These are phyloP conservation scores for Chalcis sispes DNA, from an alignment of 2,888 invertebrate species.

Conservation along the genomic window DNA sequence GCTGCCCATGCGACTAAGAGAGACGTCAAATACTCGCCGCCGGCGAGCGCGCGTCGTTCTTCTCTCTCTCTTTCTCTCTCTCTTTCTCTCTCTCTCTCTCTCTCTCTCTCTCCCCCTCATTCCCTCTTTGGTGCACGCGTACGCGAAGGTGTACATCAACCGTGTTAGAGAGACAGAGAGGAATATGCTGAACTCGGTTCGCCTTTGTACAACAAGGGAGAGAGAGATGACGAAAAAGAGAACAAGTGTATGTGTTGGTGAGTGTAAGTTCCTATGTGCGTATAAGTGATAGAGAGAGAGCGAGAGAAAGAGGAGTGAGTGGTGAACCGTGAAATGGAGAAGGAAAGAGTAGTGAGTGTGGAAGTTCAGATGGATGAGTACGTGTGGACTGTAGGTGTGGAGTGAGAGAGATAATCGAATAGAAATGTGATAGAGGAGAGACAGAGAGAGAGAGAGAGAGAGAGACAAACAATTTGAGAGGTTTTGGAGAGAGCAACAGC, in stretches of 20 bases:
- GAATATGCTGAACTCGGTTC: constrained; percentile 40
- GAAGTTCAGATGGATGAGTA: background rate
- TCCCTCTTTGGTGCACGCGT: constrained; percentile 2
- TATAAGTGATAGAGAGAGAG: background rate
- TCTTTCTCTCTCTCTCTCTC: constrained; percentile 6
- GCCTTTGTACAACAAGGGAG: constrained; percentile 7
- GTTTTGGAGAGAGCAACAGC: constrained; percentile 39
- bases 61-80: constrained; percentile 18
- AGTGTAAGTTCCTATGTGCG: background rate
- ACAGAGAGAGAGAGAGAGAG: too few relatives aligned
- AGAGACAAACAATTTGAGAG: constrained; percentile 1
- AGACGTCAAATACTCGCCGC: constrained; percentile 31
- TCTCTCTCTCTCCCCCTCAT: constrained; percentile 1
- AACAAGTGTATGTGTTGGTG: background rate
- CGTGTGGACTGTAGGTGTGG: background rate
- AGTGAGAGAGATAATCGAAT: constrained; percentile 37
- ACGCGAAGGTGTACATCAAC: constrained; percentile 8
- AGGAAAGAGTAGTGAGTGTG: background rate
- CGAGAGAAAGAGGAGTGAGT: constrained; percentile 4
- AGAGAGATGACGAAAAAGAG: background rate
- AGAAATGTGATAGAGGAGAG: constrained; percentile 1
- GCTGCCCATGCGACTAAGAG: too few relatives aligned
- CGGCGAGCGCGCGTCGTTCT: background rate
- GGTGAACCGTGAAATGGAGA: constrained; percentile 28
- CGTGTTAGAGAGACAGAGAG: too few relatives aligned